Evolutionary conservation across 2,797 vertebrate species (phyloP).

Genomic region (Emydoidea blandingii): DNA sequence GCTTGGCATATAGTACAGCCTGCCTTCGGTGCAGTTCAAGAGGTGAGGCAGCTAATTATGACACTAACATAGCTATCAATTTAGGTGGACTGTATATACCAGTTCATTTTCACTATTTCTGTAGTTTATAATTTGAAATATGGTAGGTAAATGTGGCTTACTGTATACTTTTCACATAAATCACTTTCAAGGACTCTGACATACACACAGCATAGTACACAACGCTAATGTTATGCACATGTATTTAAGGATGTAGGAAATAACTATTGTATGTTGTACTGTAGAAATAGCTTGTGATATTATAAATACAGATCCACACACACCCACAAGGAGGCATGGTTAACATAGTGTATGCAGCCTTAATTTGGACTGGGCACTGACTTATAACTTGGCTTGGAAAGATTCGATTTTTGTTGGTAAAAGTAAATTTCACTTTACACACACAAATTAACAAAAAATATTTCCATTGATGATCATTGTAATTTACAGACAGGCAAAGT

Average conservation of each 20-base stretch:
- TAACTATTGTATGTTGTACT: background rate
- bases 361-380: background rate
- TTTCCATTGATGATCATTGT: background rate
- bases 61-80: background rate
- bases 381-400: background rate
- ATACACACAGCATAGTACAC: background rate
- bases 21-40: accelerated
- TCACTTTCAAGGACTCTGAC: background rate
- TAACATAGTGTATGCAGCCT: background rate
- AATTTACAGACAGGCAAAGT: background rate
- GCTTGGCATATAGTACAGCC: background rate
- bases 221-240: background rate
- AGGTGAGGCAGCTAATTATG: background rate
- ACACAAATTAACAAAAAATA: background rate
- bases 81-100: background rate
- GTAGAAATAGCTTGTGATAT: background rate
- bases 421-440: background rate
- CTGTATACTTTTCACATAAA: background rate
- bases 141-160: background rate
- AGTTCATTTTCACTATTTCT: background rate
- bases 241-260: background rate
- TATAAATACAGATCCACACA: background rate
- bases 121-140: background rate
- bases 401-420: background rate
- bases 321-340: background rate